These are phyloP conservation scores for Atherinosoma microstoma DNA, from an alignment of 2,797 vertebrate genomes.

Conservation along the genomic window DNA sequence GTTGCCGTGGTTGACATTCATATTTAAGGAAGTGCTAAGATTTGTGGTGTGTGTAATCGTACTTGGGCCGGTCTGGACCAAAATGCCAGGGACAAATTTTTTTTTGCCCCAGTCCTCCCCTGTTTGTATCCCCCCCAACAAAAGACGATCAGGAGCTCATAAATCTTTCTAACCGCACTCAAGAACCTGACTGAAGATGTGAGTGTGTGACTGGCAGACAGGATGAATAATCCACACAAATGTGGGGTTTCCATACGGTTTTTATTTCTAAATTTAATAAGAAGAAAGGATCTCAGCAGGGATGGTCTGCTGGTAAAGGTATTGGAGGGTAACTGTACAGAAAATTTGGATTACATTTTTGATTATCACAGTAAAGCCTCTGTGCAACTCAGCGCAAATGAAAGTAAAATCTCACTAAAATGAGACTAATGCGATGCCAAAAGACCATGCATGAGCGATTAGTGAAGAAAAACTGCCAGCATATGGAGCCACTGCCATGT, in stretches of 20 bases:
- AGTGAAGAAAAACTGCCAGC: conserved; percentile 39
- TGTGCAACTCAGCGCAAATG: neutral
- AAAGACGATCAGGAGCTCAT: neutral
- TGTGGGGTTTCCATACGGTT: neutral
- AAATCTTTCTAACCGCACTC: neutral
- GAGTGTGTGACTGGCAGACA: neutral
- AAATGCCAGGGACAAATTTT: too few relatives aligned
- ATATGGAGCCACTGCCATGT: conserved; percentile 44
- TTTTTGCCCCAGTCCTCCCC: too few relatives aligned
- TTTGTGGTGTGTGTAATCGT: too few relatives aligned
- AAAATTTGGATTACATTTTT: conserved; percentile 12
- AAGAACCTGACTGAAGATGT: conserved; percentile 3
- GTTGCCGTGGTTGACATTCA: too few relatives aligned
- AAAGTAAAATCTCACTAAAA: conserved; percentile 32
- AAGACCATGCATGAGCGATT: conserved; percentile 33
- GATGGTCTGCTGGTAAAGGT: conserved; percentile 12
- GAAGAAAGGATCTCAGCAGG: neutral
- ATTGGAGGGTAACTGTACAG: neutral
- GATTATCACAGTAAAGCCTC: conserved; percentile 13
- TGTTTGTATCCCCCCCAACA: neutral
- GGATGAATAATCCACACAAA: conserved; percentile 5
- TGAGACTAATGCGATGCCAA: conserved; percentile 29
- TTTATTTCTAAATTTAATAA: conserved; percentile 9
- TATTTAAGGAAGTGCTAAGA: too few relatives aligned
- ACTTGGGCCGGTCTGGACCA: too few relatives aligned